Evolutionary conservation across 2,888 invertebrate species (phyloP).

Genomic region (Biston betularia): DNA sequence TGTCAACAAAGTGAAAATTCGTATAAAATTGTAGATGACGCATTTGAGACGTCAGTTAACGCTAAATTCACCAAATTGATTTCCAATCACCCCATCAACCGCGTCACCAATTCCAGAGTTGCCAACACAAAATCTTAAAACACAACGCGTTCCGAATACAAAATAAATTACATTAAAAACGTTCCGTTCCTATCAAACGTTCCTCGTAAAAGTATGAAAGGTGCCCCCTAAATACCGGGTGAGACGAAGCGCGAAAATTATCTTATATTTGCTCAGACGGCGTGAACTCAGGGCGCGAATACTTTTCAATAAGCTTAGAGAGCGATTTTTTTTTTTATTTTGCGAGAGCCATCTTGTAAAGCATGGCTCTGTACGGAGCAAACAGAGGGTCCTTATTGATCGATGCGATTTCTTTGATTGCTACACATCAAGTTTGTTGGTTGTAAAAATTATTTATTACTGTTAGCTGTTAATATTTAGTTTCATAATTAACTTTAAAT

Average conservation of each 20-base stretch:
- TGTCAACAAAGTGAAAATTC: neutral
- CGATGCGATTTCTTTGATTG: slow-evolving; percentile 66
- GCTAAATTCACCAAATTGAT: slow-evolving; percentile 31
- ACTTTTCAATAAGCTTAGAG: slow-evolving; percentile 86
- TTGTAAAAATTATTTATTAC: slow-evolving; percentile 14
- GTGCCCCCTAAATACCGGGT: slow-evolving; percentile 85
- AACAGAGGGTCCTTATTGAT: slow-evolving; percentile 79
- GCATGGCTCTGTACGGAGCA: slow-evolving; percentile 71
- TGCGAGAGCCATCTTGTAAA: slow-evolving; percentile 77
- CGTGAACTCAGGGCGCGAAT: slow-evolving; percentile 85
- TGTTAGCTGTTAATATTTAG: neutral
- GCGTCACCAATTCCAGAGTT: slow-evolving; percentile 24
- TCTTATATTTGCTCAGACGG: slow-evolving; percentile 86
- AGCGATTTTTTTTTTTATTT: slow-evolving; percentile 76
- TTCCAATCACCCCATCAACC: slow-evolving; percentile 20
- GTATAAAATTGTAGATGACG: neutral
- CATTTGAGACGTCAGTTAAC: neutral
- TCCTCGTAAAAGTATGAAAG: slow-evolving; percentile 81
- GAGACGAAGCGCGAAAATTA: slow-evolving; percentile 85
- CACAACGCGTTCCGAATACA: slow-evolving; percentile 74
- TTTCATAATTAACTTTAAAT: neutral
- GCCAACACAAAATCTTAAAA: slow-evolving; percentile 49
- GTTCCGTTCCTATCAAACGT: slow-evolving; percentile 72
- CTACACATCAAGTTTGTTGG: slow-evolving; percentile 29
- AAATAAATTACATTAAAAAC: slow-evolving; percentile 81